Percentiles rank a stretch among this genome's conserved stretches.
phyloP scores from a whole-genome alignment of 2,888 invertebrate genomes.

The Bembecia ichneumoniformis region DNA sequence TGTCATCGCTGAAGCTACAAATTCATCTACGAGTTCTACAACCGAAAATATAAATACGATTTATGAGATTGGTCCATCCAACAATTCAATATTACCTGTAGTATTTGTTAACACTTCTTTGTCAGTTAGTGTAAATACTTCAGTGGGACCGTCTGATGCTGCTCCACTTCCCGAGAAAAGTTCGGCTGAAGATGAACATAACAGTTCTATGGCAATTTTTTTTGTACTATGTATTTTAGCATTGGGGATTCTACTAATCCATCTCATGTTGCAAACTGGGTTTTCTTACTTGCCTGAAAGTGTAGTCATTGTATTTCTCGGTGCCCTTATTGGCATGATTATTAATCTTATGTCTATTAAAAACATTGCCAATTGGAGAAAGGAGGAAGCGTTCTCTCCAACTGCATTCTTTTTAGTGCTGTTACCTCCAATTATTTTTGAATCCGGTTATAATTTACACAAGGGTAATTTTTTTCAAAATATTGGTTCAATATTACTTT shows the following conservation, averaged over 20 bases:
- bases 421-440: conserved; percentile 98
- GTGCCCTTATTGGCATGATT: conserved; percentile 91
- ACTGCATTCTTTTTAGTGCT: conserved; percentile 98
- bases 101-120: conserved; percentile 45
- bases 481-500: conserved; percentile 97
- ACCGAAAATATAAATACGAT: conserved; percentile 38
- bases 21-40: conserved; percentile 26
- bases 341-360: conserved; percentile 90
- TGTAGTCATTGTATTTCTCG: conserved; percentile 95
- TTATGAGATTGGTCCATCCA: conserved; percentile 46
- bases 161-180: conserved; percentile 89
- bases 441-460: conserved; percentile 98
- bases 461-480: conserved; percentile 98
- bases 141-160: conserved; percentile 78
- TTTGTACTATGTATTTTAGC: conserved; percentile 97
- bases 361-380: conserved; percentile 94
- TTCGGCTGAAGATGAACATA: conserved; percentile 95
- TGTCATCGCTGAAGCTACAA: conserved; percentile 18
- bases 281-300: conserved; percentile 98
- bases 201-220: conserved; percentile 97
- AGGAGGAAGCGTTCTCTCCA: conserved; percentile 98
- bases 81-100: conserved; percentile 39
- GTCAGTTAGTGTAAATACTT: conserved; percentile 40
- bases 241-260: conserved; percentile 93
- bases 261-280: conserved; percentile 94